These are phyloP conservation scores for Amorpha juglandis DNA, from an alignment of 2,888 invertebrate species.

Conservation along the genomic window DNA sequence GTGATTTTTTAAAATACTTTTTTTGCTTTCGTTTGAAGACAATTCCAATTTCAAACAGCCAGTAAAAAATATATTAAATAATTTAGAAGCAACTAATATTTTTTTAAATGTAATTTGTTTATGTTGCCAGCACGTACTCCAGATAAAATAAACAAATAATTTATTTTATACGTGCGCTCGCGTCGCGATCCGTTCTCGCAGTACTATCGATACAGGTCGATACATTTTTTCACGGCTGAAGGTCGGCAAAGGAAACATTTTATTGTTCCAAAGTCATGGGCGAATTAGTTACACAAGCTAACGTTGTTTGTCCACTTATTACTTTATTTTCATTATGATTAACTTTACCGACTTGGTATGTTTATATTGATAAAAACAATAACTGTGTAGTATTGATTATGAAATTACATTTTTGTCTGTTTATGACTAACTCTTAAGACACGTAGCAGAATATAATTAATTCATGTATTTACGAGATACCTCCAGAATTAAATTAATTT, in stretches of 20 bases:
- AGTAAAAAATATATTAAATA: background rate
- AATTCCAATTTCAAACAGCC: background rate
- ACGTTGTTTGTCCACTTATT: too few relatives aligned
- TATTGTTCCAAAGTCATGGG: constrained; percentile 36
- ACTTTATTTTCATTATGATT: too few relatives aligned
- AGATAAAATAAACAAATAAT: background rate
- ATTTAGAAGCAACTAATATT: background rate
- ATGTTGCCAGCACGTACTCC: constrained; percentile 19
- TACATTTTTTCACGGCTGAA: constrained; percentile 22
- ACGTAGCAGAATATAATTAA: too few relatives aligned
- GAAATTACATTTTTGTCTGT: too few relatives aligned
- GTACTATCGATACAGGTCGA: background rate
- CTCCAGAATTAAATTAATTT: too few relatives aligned
- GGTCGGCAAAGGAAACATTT: constrained; percentile 29
- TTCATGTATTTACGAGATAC: too few relatives aligned
- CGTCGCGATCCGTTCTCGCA: constrained; percentile 4
- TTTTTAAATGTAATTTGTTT: background rate
- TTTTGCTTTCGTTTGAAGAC: too few relatives aligned
- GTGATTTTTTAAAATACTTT: background rate
- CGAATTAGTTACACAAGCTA: background rate
- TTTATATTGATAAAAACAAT: too few relatives aligned
- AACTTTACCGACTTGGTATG: too few relatives aligned
- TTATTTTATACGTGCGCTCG: constrained; percentile 19
- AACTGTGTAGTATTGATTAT: too few relatives aligned
- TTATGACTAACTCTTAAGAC: too few relatives aligned